Percentiles rank a stretch among this genome's conserved stretches.
phyloP scores from a whole-genome alignment of 2,888 invertebrate species.

The Yponomeuta evonymella region DNA sequence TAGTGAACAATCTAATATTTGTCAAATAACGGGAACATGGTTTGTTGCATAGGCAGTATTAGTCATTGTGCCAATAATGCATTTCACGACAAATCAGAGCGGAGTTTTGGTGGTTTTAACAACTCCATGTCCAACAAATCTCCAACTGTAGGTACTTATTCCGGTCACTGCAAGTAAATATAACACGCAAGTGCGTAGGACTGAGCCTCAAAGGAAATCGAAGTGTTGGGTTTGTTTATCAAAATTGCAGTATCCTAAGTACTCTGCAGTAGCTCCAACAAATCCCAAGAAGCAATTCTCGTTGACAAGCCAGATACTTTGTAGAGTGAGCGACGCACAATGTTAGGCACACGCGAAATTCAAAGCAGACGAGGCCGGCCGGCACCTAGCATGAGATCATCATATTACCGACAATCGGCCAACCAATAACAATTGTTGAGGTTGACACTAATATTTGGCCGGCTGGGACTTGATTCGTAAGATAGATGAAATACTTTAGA shows the following conservation, averaged over 20 bases:
- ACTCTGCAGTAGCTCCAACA: background rate
- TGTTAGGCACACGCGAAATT: background rate
- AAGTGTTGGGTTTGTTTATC: too few relatives aligned
- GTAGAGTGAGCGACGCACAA: background rate
- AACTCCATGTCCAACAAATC: too few relatives aligned
- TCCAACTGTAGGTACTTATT: too few relatives aligned
- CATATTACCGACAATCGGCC: conserved; percentile 15
- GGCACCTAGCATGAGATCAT: conserved; percentile 17
- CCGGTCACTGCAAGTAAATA: too few relatives aligned
- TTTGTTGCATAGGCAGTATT: too few relatives aligned
- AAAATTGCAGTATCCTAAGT: background rate
- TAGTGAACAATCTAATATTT: too few relatives aligned
- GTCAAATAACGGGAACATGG: too few relatives aligned
- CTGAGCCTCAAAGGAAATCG: too few relatives aligned
- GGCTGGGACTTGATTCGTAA: background rate
- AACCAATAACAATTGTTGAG: conserved; percentile 16
- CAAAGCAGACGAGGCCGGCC: background rate
- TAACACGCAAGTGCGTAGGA: too few relatives aligned
- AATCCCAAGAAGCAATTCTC: background rate
- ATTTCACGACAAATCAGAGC: too few relatives aligned
- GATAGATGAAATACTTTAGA: background rate
- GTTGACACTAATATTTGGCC: background rate
- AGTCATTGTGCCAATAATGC: too few relatives aligned
- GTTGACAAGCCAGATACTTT: background rate
- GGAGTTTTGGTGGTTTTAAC: too few relatives aligned